Evolutionary conservation across 2,888 invertebrate genomes (phyloP).

Genomic region (Tiliacea citrago): DNA sequence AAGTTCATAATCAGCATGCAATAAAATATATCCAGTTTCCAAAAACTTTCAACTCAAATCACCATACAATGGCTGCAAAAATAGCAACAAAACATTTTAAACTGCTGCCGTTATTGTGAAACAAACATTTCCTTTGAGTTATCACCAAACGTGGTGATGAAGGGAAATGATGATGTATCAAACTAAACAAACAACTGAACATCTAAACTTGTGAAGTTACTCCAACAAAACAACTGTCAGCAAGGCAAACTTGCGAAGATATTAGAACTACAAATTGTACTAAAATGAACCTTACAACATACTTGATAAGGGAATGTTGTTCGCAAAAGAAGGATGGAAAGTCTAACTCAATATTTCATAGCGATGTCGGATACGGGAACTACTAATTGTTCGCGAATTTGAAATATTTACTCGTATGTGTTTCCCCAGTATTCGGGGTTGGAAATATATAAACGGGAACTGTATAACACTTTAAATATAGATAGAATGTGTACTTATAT

Average conservation of each 20-base stretch:
- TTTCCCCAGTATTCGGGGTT: slow-evolving; percentile 1
- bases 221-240: slow-evolving; percentile 74
- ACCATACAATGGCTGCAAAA: slow-evolving; percentile 3
- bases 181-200: slow-evolving; percentile 75
- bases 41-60: slow-evolving; percentile 28
- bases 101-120: slow-evolving; percentile 42
- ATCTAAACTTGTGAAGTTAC: slow-evolving; percentile 75
- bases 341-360: slow-evolving; percentile 81
- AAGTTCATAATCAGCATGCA: not conserved
- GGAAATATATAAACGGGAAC: slow-evolving; percentile 1
- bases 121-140: slow-evolving; percentile 52
- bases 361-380: slow-evolving; percentile 65
- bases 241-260: slow-evolving; percentile 33
- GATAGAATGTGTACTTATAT: too few species aligned
- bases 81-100: slow-evolving; percentile 45
- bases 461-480: not conserved
- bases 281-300: slow-evolving; percentile 29
- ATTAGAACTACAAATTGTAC: not conserved
- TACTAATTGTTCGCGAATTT: slow-evolving; percentile 67
- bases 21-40: not conserved
- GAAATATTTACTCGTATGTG: slow-evolving; percentile 49
- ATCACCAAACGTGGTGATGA: slow-evolving; percentile 57
- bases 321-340: slow-evolving; percentile 36
- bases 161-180: slow-evolving; percentile 64
- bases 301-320: not conserved